Percentiles rank a stretch among this genome's conserved stretches.
Conservation (phyloP, 2,888 invertebrate species). For the Lasioglossum leucozonium region DNA sequence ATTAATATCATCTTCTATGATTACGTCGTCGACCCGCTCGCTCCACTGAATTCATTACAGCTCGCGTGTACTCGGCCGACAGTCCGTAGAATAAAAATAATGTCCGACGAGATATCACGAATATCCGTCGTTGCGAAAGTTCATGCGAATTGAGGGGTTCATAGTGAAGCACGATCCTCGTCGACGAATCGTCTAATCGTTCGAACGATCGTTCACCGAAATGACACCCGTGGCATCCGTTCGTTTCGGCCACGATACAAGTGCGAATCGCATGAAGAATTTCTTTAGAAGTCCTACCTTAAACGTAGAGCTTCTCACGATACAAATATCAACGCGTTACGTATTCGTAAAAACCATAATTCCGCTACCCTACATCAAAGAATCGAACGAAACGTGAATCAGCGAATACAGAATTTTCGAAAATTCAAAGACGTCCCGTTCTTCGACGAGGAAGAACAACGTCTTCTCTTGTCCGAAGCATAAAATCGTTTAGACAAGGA, state of each 20-base stretch:
- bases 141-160: conserved; percentile 2
- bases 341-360: neutral
- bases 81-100: conserved; percentile 29
- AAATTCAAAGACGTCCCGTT: neutral
- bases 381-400: neutral
- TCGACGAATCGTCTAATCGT: neutral
- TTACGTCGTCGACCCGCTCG: conserved; percentile 31
- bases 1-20: conserved; percentile 46
- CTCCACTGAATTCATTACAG: conserved; percentile 50
- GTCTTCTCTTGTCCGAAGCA: neutral
- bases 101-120: conserved; percentile 11
- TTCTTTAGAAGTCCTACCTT: neutral
- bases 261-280: neutral
- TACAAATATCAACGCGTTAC: neutral
- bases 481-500: conserved; percentile 4
- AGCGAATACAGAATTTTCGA: neutral
- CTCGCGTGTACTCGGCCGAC: conserved; percentile 8
- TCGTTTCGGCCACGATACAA: neutral
- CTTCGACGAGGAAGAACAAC: neutral
- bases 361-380: neutral
- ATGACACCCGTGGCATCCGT: neutral
- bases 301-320: neutral
- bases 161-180: conserved; percentile 4
- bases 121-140: neutral
- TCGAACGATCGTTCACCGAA: neutral